Percentiles rank a stretch among this genome's conserved stretches.
phyloP scores from a whole-genome alignment of 2,797 vertebrate species.

The Sebastes oblongus region DNA sequence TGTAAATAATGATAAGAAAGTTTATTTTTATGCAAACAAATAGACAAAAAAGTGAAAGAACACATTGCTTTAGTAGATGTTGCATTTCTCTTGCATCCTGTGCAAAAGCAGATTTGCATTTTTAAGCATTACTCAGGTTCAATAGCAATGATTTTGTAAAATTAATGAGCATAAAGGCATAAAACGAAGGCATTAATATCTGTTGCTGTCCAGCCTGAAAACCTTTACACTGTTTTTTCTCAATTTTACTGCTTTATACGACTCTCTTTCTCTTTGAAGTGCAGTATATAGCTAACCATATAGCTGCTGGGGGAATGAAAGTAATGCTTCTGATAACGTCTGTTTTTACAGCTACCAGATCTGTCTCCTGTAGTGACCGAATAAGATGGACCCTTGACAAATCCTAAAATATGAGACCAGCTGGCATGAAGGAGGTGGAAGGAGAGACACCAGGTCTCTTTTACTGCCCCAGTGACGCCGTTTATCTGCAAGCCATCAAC shows the following conservation, averaged over 20 bases:
- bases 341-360: background rate
- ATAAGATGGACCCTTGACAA: constrained; percentile 12
- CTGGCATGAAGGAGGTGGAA: background rate
- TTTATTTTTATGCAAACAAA: background rate
- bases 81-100: background rate
- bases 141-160: background rate
- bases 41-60: background rate
- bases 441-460: background rate
- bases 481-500: constrained; percentile 34
- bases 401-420: constrained; percentile 19
- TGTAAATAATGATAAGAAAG: background rate
- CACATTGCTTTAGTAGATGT: background rate
- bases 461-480: constrained; percentile 9
- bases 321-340: background rate
- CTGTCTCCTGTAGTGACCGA: background rate
- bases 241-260: background rate
- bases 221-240: background rate
- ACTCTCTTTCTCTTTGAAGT: background rate
- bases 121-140: background rate
- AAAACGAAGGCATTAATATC: background rate
- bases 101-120: background rate
- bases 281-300: background rate
- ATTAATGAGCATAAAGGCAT: background rate
- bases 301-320: background rate
- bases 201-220: background rate